A percentile compares a stretch with the other conserved stretches of the same genome.
Evolutionary conservation across 2,797 vertebrate species (phyloP).

Genomic region (Crax fasciolata): DNA sequence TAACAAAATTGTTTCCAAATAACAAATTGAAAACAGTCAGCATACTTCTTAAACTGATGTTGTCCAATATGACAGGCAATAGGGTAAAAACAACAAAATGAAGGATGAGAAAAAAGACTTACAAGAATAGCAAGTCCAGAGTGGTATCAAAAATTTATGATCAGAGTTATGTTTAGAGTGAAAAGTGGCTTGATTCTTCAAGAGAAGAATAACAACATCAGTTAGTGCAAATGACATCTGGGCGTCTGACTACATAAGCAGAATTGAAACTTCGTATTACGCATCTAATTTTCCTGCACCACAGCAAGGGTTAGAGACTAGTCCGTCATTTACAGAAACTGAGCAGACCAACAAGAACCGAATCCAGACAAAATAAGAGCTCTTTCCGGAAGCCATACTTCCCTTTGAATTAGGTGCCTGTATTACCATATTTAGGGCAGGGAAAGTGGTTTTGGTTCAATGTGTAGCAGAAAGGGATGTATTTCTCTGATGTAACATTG

Average conservation of each 20-base stretch:
- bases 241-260: background rate
- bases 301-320: background rate
- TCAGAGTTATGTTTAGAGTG: background rate
- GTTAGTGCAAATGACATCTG: background rate
- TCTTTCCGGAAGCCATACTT: background rate
- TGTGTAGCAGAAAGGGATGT: background rate
- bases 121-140: background rate
- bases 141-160: background rate
- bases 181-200: background rate
- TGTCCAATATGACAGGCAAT: background rate
- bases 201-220: background rate
- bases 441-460: background rate
- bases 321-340: conserved; percentile 26
- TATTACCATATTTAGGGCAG: background rate
- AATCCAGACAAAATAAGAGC: conserved; percentile 24
- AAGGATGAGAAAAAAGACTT: background rate
- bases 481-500: background rate
- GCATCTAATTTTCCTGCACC: background rate
- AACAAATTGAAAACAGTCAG: background rate
- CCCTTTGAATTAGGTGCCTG: background rate
- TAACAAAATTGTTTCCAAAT: conserved; percentile 13
- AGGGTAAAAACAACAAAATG: background rate
- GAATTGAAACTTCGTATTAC: conserved; percentile 6
- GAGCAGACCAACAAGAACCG: background rate
- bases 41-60: background rate